Evolutionary conservation across 2,113 vertebrate genomes (phyloP).

Genomic region (Lucifuga dentata): DNA sequence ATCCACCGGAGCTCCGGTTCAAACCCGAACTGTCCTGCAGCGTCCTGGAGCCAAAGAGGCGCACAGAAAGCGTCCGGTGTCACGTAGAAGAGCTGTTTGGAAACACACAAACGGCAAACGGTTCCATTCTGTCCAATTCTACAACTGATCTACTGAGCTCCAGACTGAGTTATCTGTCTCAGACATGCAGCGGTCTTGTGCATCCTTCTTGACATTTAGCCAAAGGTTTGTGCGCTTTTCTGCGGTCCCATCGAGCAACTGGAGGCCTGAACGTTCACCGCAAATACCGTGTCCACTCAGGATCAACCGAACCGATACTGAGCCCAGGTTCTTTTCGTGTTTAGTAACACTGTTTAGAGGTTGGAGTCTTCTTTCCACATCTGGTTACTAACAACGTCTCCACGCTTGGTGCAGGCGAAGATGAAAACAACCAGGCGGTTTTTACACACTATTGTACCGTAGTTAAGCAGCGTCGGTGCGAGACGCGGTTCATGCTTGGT

Average conservation of each 20-base stretch:
- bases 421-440: slow-evolving; percentile 13
- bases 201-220: slow-evolving; percentile 60
- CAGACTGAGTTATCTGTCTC: slow-evolving; percentile 14
- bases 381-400: slow-evolving; percentile 33
- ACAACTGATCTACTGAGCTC: neutral
- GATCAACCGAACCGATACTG: neutral
- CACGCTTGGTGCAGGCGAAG: neutral
- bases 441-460: slow-evolving; percentile 24
- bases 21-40: slow-evolving; percentile 21
- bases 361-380: neutral
- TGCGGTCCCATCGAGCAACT: neutral
- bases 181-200: slow-evolving; percentile 9
- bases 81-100: slow-evolving; percentile 45
- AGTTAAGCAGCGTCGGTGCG: slow-evolving; percentile 13
- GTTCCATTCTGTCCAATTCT: slow-evolving; percentile 13
- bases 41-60: slow-evolving; percentile 37
- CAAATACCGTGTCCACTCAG: slow-evolving; percentile 10
- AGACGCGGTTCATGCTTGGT: slow-evolving; percentile 37
- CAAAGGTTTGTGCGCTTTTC: slow-evolving; percentile 32
- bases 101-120: slow-evolving; percentile 6
- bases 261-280: slow-evolving; percentile 29
- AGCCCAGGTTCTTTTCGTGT: slow-evolving; percentile 5
- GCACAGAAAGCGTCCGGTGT: slow-evolving; percentile 35
- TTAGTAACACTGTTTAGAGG: neutral
- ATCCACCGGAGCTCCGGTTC: slow-evolving; percentile 37